These are phyloP conservation scores for Myiotriccus ornatus DNA, from an alignment of 2,797 vertebrate genomes.

Conservation along the genomic window DNA sequence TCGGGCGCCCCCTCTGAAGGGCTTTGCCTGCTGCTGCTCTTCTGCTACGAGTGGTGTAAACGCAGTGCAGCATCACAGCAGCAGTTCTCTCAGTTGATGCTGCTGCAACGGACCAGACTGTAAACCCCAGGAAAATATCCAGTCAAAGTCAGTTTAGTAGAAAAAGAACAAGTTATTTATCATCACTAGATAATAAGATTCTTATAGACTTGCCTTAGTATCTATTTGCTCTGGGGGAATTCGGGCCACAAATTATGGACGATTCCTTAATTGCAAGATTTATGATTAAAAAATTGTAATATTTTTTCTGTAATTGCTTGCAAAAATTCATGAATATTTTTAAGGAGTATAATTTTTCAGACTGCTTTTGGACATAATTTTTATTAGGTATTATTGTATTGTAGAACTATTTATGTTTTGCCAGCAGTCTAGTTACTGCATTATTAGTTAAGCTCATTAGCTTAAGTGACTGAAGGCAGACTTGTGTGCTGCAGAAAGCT, in stretches of 20 bases:
- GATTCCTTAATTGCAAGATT: conserved; percentile 22
- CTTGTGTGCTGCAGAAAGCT: background rate
- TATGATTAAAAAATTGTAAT: background rate
- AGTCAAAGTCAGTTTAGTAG: background rate
- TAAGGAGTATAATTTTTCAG: conserved; percentile 4
- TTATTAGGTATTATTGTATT: background rate
- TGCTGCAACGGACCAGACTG: background rate
- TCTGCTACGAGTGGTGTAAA: background rate
- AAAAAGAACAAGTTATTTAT: background rate
- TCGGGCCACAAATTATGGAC: background rate
- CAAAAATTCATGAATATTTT: background rate
- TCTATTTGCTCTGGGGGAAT: background rate
- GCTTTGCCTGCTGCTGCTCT: background rate
- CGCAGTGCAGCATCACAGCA: background rate
- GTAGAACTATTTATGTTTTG: conserved; percentile 15
- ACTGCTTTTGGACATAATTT: background rate
- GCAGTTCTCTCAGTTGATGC: background rate
- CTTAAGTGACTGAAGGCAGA: background rate
- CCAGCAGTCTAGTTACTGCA: background rate
- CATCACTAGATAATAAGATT: background rate
- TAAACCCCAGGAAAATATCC: background rate
- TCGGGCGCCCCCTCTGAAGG: background rate
- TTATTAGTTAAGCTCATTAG: conserved; percentile 14
- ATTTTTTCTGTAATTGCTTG: conserved; percentile 15
- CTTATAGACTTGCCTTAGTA: background rate